phyloP scores from a whole-genome alignment of 2,888 invertebrate species.

The Dolichomitus sp. region DNA sequence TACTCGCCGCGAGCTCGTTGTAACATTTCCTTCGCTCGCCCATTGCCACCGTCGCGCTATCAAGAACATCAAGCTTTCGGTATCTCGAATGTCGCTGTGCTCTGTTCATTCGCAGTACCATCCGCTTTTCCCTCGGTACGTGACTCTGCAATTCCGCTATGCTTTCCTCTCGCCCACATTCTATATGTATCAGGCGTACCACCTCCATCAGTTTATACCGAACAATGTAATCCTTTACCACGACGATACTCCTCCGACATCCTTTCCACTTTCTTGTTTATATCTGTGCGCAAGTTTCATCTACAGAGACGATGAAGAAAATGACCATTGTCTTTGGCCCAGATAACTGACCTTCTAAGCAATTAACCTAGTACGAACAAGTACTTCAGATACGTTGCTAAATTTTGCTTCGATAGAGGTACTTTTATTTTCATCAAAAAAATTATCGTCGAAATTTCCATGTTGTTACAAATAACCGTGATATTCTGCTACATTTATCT shows the following conservation, averaged over 20 bases:
- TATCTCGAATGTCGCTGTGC: conserved; percentile 51
- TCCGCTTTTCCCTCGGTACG: conserved; percentile 25
- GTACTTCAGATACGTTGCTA: too few species aligned
- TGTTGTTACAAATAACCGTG: too few species aligned
- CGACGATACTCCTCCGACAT: background rate
- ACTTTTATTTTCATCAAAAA: too few species aligned
- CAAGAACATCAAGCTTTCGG: conserved; percentile 61
- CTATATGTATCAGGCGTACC: conserved; percentile 10
- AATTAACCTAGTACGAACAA: background rate
- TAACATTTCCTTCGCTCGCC: conserved; percentile 29
- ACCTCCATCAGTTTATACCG: conserved; percentile 26
- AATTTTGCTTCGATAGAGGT: too few species aligned
- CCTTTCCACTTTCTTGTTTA: background rate
- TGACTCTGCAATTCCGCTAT: conserved; percentile 43
- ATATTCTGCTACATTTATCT: too few species aligned
- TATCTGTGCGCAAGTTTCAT: background rate
- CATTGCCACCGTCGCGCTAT: conserved; percentile 4
- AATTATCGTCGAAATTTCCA: too few species aligned
- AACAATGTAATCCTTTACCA: conserved; percentile 26
- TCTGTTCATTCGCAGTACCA: conserved; percentile 49
- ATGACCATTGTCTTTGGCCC: background rate
- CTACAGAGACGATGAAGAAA: background rate
- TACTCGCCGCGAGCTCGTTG: conserved; percentile 9
- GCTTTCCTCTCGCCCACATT: conserved; percentile 13
- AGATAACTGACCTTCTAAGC: background rate